Evolutionary conservation across 2,113 vertebrate genomes (phyloP), one percentile per base, ranked within the genome.

Genomic region (Columba janthina): DNA sequence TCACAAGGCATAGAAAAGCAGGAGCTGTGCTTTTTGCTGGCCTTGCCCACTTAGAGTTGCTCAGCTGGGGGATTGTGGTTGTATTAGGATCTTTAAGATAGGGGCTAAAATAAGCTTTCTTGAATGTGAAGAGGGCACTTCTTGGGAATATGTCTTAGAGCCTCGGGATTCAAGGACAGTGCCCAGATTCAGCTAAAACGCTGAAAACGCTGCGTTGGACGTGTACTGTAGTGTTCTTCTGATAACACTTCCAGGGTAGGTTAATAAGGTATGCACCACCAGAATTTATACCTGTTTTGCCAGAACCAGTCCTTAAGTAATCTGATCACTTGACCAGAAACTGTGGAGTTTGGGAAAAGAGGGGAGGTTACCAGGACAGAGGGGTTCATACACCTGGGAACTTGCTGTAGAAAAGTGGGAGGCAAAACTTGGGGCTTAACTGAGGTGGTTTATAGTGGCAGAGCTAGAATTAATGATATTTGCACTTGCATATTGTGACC

Each of bases 201-300:
- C 42, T 50, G 24, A 19, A 74, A 5, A 24, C 0, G 0, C 34
- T 79, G 50, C n/a, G 58, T 86, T 2, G 0, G 13, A 15, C 8
- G 2, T 5, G 17, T 82, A 7, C 32, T 56, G 5, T 16, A 38
- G 38, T 11, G 10, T 34, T 74, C 15, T 65, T 67, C 61, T 71
- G 48, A 5, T n/a, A 53, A 26, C 15, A 3, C 22, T 87, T 74
- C 16, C 20, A 53, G 53, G 15, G 6, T 25, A 38, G 5, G 29
- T 60, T 58, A 71, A 21, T 53, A 51, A 48, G 26, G 34, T 60
- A 24, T 69, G 20, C 58, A 32, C 1, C 2, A 42, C 26, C 38
- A n/a, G 66, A 57, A 82, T 89, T 87, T 72, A 53, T 53, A 13
- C 29, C 15, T 65, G 31, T 60, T 95, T 85, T 69, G 58, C 66